A percentile compares a stretch with the other conserved stretches of the same genome.
Conservation (phyloP, 2,113 vertebrate species). For the Upupa epops region DNA sequence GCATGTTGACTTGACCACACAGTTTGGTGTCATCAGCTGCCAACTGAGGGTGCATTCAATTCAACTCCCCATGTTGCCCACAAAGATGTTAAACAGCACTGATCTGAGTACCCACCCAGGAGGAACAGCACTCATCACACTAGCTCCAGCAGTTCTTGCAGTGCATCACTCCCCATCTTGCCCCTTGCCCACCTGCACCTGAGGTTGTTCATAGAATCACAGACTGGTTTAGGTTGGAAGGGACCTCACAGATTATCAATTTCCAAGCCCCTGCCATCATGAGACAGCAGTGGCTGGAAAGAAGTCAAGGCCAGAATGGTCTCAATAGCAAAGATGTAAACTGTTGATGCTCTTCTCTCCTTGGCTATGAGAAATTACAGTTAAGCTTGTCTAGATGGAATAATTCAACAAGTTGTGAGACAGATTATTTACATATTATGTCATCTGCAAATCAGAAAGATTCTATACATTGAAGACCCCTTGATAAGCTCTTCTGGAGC, state of each 20-base stretch:
- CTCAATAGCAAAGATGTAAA: too few relatives aligned
- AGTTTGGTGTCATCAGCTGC: too few relatives aligned
- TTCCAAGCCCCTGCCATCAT: too few relatives aligned
- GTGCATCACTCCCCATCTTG: neutral
- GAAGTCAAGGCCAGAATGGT: neutral
- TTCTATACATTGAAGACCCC: neutral
- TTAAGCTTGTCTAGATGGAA: neutral
- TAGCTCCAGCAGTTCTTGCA: neutral
- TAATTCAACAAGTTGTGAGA: slow-evolving; percentile 16
- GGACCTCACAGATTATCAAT: too few relatives aligned
- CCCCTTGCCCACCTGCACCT: neutral
- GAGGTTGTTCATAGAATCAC: too few relatives aligned
- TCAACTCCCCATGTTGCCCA: too few relatives aligned
- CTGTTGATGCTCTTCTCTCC: neutral
- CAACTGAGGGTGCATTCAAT: too few relatives aligned
- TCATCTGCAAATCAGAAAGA: neutral
- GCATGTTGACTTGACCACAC: too few relatives aligned
- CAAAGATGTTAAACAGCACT: too few relatives aligned
- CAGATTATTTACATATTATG: slow-evolving; percentile 12
- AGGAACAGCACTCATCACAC: too few relatives aligned
- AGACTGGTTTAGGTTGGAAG: too few relatives aligned
- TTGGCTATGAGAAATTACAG: neutral
- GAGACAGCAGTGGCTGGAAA: neutral
- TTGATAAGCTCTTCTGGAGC: neutral
- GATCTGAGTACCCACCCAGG: too few relatives aligned